Evolutionary conservation across 1,140 invertebrate genomes (phyloP).

Genomic region (Amphibalanus amphitrite): DNA sequence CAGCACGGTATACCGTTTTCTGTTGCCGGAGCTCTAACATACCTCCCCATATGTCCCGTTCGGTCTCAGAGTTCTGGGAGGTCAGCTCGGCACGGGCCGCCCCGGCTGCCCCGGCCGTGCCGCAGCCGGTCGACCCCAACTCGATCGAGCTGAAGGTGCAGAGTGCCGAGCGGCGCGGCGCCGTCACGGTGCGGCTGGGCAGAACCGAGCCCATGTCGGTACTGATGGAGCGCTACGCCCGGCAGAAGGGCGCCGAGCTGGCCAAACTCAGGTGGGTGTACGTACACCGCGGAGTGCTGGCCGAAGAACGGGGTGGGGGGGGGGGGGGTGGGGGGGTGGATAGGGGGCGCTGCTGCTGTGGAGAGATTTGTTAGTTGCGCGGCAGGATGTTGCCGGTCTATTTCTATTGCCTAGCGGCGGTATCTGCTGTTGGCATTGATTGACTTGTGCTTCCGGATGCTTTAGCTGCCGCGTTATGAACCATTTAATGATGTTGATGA

Average conservation of each 20-base stretch:
- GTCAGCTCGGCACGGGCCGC: neutral
- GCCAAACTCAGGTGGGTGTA: constrained; percentile 13
- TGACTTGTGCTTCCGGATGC: no score
- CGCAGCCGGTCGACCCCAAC: neutral
- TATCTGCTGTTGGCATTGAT: no score
- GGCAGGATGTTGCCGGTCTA: no score
- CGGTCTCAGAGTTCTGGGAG: neutral
- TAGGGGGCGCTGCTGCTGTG: constrained; percentile 17
- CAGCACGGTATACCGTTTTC: no score
- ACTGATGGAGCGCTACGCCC: constrained; percentile 20
- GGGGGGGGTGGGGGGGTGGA: neutral
- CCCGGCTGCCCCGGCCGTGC: no score
- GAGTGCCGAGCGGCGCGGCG: constrained; percentile 13
- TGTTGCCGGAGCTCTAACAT: no score
- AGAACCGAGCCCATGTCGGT: constrained; percentile 17
- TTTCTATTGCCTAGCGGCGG: no score
- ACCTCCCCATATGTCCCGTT: no score
- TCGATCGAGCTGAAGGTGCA: constrained; percentile 19
- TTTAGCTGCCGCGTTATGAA: no score
- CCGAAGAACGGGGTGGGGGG: constrained; percentile 11
- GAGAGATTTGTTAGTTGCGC: no score
- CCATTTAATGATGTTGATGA: no score
- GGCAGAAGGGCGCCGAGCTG: constrained; percentile 13
- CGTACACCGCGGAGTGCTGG: neutral
- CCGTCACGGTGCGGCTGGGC: constrained; percentile 11